A percentile compares a stretch with the other conserved stretches of the same genome.
Conservation (phyloP, 2,797 vertebrate species). For the Diglossa cyanea region DNA sequence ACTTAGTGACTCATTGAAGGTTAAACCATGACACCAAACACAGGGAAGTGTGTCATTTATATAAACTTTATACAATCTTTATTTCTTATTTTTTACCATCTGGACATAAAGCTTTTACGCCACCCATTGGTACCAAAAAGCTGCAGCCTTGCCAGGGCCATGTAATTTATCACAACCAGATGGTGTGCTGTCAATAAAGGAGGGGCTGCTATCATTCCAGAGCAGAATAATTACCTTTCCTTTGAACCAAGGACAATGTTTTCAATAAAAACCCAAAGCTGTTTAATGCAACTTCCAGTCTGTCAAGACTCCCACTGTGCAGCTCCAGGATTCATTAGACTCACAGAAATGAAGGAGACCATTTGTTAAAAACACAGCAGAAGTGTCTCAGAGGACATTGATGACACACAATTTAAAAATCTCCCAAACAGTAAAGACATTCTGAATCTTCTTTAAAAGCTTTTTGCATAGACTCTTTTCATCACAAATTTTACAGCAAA, state of each 20-base stretch:
- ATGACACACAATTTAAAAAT: neutral
- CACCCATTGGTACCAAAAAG: neutral
- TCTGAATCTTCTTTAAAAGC: neutral
- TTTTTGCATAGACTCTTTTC: neutral
- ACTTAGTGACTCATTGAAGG: neutral
- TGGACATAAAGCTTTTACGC: neutral
- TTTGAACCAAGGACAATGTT: constrained; percentile 64
- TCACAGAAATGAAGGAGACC: neutral
- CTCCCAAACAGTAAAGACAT: neutral
- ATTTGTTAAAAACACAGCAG: constrained; percentile 9
- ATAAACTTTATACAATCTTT: neutral
- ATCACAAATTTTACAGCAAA: neutral
- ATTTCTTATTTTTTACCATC: neutral
- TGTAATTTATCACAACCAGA: constrained; percentile 63
- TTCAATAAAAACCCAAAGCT: constrained; percentile 52
- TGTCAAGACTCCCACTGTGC: constrained; percentile 48
- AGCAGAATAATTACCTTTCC: constrained; percentile 37
- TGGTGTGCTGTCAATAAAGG: constrained; percentile 47
- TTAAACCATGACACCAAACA: neutral
- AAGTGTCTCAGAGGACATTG: neutral
- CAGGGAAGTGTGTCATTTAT: neutral
- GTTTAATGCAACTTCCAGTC: constrained; percentile 51
- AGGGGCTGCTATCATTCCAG: constrained; percentile 29
- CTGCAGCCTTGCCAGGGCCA: neutral
- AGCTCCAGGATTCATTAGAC: constrained; percentile 10